These are phyloP conservation scores for Karalla daura DNA, from an alignment of 2,797 vertebrate genomes.

Conservation along the genomic window DNA sequence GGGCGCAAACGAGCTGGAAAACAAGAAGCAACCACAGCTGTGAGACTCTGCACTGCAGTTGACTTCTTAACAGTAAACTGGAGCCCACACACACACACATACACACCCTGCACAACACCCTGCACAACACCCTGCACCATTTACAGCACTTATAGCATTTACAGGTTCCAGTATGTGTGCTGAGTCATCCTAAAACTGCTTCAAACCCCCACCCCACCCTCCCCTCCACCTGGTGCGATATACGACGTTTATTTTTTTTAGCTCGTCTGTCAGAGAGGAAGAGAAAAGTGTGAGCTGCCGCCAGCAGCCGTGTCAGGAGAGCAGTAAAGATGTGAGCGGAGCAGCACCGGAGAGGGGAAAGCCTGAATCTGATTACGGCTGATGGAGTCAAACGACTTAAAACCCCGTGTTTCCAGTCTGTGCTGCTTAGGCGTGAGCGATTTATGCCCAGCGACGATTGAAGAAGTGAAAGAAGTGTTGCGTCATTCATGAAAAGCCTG, in stretches of 20 bases:
- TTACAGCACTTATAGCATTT: no score
- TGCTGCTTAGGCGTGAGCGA: slow-evolving; percentile 8
- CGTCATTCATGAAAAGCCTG: slow-evolving; percentile 5
- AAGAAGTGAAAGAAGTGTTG: background rate
- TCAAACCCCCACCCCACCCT: background rate
- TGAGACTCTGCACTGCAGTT: slow-evolving; percentile 11
- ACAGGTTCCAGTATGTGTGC: background rate
- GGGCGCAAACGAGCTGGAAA: slow-evolving; percentile 41
- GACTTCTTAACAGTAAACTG: background rate
- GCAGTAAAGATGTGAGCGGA: slow-evolving; percentile 13
- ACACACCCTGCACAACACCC: no score
- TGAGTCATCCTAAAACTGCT: background rate
- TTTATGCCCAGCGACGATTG: slow-evolving; percentile 24
- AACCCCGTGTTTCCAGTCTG: slow-evolving; percentile 6
- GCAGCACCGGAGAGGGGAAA: slow-evolving; percentile 17
- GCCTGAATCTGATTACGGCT: slow-evolving; percentile 31
- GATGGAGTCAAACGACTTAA: slow-evolving; percentile 26
- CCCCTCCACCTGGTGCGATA: background rate
- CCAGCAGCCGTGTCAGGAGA: slow-evolving; percentile 11
- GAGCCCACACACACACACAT: background rate
- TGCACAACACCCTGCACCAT: no score
- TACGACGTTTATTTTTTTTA: background rate
- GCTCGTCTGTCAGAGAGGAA: background rate
- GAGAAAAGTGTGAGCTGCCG: slow-evolving; percentile 1
- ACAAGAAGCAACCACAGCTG: background rate